These are phyloP conservation scores for Loriculus beryllinus DNA, from an alignment of 2,797 vertebrate genomes.

Conservation along the genomic window DNA sequence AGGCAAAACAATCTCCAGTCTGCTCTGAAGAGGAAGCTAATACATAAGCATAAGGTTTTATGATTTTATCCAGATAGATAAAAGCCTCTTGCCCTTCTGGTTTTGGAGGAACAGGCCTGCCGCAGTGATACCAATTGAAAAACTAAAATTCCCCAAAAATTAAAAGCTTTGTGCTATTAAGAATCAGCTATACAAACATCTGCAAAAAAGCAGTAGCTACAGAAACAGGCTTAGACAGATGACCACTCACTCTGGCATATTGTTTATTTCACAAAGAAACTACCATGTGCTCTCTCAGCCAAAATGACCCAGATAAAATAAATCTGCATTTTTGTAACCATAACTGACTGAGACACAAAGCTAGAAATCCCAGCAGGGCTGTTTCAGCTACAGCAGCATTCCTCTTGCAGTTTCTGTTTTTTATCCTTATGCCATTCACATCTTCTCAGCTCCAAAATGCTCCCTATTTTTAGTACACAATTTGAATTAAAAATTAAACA, in stretches of 20 bases:
- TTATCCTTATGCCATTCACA: conserved; percentile 1
- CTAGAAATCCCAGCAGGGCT: conserved; percentile 48
- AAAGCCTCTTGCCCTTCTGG: not conserved
- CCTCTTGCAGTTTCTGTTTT: conserved; percentile 16
- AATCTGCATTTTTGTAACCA: conserved; percentile 37
- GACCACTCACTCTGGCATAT: not conserved
- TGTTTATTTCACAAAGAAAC: conserved; percentile 39
- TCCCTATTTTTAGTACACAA: conserved; percentile 57
- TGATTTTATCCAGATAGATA: not conserved
- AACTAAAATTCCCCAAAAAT: not conserved
- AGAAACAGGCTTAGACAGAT: not conserved
- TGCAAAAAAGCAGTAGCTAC: not conserved
- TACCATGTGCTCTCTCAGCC: conserved; percentile 23
- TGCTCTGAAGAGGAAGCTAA: not conserved
- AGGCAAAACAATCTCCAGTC: not conserved
- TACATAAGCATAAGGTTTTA: not conserved
- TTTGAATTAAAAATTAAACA: conserved; percentile 64
- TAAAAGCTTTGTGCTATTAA: not conserved
- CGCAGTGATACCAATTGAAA: not conserved
- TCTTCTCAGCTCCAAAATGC: conserved; percentile 24
- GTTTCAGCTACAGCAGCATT: conserved; percentile 18
- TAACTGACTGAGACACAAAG: conserved; percentile 11
- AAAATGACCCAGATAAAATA: conserved; percentile 43
- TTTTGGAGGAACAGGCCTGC: not conserved
- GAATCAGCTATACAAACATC: not conserved